Base-by-base conservation (phyloP, 1,140 invertebrate genomes). In the Sycophaga agraensis region DNA sequence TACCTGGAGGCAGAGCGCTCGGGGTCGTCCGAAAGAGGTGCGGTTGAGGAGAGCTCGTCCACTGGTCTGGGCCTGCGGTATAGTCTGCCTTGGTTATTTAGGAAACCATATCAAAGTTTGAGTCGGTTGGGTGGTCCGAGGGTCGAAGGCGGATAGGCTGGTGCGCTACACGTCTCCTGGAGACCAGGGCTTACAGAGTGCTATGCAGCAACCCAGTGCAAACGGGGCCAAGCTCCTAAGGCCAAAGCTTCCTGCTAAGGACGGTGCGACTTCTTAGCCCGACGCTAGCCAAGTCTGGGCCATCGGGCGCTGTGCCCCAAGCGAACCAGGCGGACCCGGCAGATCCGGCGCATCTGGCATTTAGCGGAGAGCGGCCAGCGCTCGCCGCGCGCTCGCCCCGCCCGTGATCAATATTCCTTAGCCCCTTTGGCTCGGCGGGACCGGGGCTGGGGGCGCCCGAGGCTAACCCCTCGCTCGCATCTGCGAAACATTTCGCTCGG, bases 371-470 rank as follows among this genome's bases (percentile, higher is more conserved):
- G 65, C 68, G 75, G 71, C 60, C 70, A 77, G 73, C 74, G 66
- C 64, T 17, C 35, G 24, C 24, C 28, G 43, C 39, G 48, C 11
- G 24, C 40, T 24, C n/a, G n/a, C 35, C 34, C 55, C 22, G 55
- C 69, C 26, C 54, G 74, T 80, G 79, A 81, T 81, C 79, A 81
- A 81, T 81, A 81, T 80, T 80, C 78, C 78, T 81, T 81, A 79
- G 73, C 77, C 79, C 78, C 76, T 78, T 79, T 73, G 74, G 76
- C 74, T 78, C 78, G 71, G 70, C 72, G 68, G 26, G 21, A 68
- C 43, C 48, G 53, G 73, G 76, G 73, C 74, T 77, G 71, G 67
- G 70, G 70, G 60, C 68, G 55, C 57, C 59, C 60, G 35, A 31
- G 5, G 28, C 28, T 11, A 16, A 50, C 28, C 28, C 12, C 39